These are phyloP conservation scores for Serripes groenlandicus DNA, from an alignment of 2,888 invertebrate genomes.

Conservation along the genomic window DNA sequence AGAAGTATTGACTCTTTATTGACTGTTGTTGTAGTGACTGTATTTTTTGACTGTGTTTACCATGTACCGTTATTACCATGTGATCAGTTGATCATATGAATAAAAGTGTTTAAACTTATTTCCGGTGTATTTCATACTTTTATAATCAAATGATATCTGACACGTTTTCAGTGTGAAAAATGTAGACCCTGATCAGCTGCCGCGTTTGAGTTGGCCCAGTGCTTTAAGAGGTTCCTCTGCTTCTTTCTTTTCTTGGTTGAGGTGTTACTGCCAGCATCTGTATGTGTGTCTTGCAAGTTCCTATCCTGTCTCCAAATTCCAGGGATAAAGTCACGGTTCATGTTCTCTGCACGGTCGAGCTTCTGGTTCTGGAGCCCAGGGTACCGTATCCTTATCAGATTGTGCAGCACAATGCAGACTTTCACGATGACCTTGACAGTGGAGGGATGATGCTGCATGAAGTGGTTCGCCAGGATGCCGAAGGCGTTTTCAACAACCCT, in stretches of 20 bases:
- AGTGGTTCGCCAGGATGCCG: slow-evolving; percentile 69
- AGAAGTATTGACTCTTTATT: no score
- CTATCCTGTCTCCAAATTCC: slow-evolving; percentile 64
- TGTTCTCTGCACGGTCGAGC: slow-evolving; percentile 60
- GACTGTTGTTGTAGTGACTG: no score
- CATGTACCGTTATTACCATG: no score
- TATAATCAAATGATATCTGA: no score
- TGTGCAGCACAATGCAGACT: slow-evolving; percentile 62
- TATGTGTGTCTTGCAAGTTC: slow-evolving; percentile 53
- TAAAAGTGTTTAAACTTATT: no score
- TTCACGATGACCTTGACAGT: slow-evolving; percentile 37
- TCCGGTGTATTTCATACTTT: no score
- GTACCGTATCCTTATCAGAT: slow-evolving; percentile 65
- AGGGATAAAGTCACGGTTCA: slow-evolving; percentile 49
- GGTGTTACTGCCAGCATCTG: slow-evolving; percentile 42
- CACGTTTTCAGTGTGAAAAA: no score
- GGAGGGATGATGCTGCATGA: slow-evolving; percentile 52
- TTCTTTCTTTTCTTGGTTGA: slow-evolving; percentile 43
- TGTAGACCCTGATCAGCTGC: no score
- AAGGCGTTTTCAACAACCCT: no score
- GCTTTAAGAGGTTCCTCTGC: slow-evolving; percentile 52
- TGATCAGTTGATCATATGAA: no score
- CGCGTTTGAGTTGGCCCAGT: slow-evolving; percentile 51
- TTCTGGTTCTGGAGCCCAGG: slow-evolving; percentile 49
- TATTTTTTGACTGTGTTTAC: no score